These are phyloP conservation scores for Rhynchopsitta pachyrhyncha DNA, from an alignment of 2,113 vertebrate species.

Conservation along the genomic window DNA sequence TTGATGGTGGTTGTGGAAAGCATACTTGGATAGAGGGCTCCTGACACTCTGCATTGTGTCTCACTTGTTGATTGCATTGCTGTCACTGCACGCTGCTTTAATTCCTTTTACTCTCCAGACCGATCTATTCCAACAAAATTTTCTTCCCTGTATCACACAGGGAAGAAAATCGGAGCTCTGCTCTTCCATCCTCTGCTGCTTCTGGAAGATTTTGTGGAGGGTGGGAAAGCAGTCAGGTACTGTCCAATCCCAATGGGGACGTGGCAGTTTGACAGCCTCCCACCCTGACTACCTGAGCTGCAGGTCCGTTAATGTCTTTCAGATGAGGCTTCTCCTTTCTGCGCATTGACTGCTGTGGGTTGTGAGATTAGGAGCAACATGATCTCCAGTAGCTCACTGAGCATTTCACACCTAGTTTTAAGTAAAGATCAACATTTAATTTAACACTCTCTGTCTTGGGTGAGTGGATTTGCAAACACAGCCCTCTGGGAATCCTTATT, in stretches of 20 bases:
- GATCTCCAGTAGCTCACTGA: background rate
- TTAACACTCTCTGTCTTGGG: background rate
- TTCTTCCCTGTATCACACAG: background rate
- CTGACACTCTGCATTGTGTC: fast-evolving
- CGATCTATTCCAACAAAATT: background rate
- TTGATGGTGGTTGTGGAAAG: background rate
- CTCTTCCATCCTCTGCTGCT: background rate
- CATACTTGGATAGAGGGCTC: background rate
- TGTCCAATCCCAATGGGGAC: fast-evolving
- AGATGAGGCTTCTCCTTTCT: background rate
- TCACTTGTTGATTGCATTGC: fast-evolving
- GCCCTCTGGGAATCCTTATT: background rate
- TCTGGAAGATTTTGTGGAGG: background rate
- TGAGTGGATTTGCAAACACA: background rate
- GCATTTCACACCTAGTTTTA: background rate
- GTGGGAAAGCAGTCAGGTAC: background rate
- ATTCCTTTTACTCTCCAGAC: background rate
- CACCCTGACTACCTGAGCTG: background rate
- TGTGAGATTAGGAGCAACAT: background rate
- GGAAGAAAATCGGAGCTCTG: background rate
- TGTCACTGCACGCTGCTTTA: background rate
- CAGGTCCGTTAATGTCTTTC: background rate
- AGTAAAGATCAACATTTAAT: slow-evolving; percentile 10
- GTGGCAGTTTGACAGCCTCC: background rate
- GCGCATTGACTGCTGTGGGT: background rate